Percentiles rank a stretch among this genome's conserved stretches.
phyloP scores from a whole-genome alignment of 1,140 invertebrate species.

The Drosophila bipectinata region DNA sequence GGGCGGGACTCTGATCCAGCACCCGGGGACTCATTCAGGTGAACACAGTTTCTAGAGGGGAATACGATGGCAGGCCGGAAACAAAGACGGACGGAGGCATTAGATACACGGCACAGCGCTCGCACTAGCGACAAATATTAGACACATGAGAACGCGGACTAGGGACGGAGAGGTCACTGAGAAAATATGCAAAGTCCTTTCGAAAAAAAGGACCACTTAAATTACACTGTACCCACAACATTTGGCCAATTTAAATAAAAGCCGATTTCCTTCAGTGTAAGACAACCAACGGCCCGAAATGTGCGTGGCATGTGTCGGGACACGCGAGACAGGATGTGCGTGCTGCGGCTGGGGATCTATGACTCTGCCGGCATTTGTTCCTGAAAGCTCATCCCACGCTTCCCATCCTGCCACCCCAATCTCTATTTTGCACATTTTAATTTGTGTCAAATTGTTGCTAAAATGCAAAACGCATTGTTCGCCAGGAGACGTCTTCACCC shows the following conservation, averaged over 20 bases:
- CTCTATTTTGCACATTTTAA: constrained; percentile 55
- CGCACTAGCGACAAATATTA: constrained; percentile 74
- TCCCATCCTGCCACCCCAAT: background rate
- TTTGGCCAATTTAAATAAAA: background rate
- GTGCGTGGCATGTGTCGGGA: constrained; percentile 69
- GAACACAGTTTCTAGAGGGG: constrained; percentile 11
- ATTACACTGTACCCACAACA: background rate
- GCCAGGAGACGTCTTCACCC: constrained; percentile 33
- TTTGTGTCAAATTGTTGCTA: constrained; percentile 82
- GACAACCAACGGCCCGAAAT: constrained; percentile 48
- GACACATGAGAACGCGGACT: constrained; percentile 45
- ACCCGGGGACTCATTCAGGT: constrained; percentile 62
- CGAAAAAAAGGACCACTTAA: too few relatives aligned
- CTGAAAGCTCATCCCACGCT: constrained; percentile 12
- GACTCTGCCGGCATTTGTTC: constrained; percentile 16
- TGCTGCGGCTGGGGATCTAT: constrained; percentile 32
- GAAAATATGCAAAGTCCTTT: background rate
- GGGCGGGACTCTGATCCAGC: constrained; percentile 16
- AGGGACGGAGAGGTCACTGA: background rate
- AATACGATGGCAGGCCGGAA: constrained; percentile 19
- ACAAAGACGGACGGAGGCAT: constrained; percentile 35
- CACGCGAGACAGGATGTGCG: constrained; percentile 33
- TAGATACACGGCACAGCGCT: constrained; percentile 34
- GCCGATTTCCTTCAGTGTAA: background rate
- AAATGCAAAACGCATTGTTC: constrained; percentile 80